phyloP scores from a whole-genome alignment of 2,113 vertebrate species.

The Cryptotis parvus region DNA sequence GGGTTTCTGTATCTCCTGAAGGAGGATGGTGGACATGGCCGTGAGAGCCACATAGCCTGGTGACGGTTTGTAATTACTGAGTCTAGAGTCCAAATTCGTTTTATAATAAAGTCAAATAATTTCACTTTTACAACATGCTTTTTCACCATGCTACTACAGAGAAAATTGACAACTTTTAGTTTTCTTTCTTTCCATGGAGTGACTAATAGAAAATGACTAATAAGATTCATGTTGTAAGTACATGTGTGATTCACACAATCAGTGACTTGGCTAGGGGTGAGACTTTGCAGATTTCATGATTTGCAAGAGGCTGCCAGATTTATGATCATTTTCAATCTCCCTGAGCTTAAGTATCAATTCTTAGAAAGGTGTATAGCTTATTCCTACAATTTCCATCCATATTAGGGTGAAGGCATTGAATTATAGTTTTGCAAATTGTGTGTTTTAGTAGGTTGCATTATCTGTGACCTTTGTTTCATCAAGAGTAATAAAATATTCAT shows the following conservation, averaged over 20 bases:
- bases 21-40: too few species aligned
- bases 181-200: neutral
- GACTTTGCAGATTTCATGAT: neutral
- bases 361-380: neutral
- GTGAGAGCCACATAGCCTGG: accelerated
- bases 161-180: neutral
- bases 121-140: neutral
- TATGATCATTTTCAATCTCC: neutral
- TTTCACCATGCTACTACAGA: neutral
- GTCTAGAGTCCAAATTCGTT: neutral
- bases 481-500: neutral
- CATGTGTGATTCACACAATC: accelerated
- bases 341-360: neutral
- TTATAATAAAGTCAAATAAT: neutral
- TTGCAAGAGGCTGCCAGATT: neutral
- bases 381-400: neutral
- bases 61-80: neutral
- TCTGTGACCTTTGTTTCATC: neutral
- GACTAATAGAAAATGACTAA: accelerated
- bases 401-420: neutral
- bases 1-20: accelerated
- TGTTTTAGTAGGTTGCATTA: neutral
- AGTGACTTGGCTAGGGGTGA: accelerated
- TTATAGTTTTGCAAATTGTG: neutral
- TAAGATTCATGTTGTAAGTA: neutral